A percentile compares a stretch with the other conserved stretches of the same genome.
phyloP scores from a whole-genome alignment of 2,113 vertebrate genomes.

The Myotis lucifugus region DNA sequence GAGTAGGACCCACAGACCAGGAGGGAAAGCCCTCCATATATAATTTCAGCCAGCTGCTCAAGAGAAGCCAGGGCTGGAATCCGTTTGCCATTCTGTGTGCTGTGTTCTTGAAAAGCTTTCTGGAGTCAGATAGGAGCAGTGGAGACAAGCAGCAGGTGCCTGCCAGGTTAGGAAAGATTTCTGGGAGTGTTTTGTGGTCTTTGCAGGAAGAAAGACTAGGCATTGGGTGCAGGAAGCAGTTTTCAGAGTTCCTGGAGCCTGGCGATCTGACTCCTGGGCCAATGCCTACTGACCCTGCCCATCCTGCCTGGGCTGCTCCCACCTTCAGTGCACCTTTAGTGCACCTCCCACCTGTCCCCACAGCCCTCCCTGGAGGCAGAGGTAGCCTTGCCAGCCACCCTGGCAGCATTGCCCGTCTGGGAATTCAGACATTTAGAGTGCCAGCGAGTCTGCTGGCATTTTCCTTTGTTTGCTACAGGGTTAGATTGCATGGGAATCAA shows the following conservation, averaged over 20 bases:
- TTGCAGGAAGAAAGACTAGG: not conserved
- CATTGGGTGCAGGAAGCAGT: not conserved
- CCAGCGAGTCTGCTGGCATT: slow-evolving; percentile 17
- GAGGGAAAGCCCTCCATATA: not conserved
- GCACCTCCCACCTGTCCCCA: not conserved
- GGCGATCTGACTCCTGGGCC: not conserved
- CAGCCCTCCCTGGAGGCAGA: not conserved
- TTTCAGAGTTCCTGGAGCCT: not conserved
- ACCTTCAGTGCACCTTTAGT: not conserved
- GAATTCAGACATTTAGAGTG: slow-evolving; percentile 32
- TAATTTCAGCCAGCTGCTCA: not conserved
- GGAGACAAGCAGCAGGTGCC: not conserved
- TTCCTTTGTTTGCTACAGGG: not conserved
- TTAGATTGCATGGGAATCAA: not conserved
- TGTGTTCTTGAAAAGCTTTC: not conserved
- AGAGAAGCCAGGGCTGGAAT: not conserved
- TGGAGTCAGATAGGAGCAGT: not conserved
- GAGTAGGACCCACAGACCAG: not conserved
- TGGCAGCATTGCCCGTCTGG: not conserved
- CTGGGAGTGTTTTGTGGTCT: not conserved
- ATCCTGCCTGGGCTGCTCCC: not conserved
- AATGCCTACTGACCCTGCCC: accelerated
- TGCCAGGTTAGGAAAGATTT: not conserved
- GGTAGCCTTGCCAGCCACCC: not conserved
- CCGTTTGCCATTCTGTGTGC: not conserved